Evolutionary conservation across 2,888 invertebrate species (phyloP).

Genomic region (Oligia fasciuncula): DNA sequence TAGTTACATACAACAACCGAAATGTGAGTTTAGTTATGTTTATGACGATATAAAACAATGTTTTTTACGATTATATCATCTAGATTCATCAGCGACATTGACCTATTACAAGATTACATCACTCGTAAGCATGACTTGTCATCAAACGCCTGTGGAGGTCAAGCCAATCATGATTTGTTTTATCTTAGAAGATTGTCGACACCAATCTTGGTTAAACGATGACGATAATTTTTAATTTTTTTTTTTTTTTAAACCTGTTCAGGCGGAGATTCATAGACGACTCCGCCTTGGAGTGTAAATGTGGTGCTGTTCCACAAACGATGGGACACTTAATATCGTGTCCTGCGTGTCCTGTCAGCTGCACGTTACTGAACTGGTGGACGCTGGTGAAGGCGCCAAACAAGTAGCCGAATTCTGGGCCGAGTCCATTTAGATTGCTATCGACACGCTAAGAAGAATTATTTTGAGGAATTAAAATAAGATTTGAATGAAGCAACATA

Average conservation of each 20-base stretch:
- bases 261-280: too few species aligned
- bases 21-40: neutral
- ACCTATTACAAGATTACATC: slow-evolving; percentile 53
- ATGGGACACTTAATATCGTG: too few species aligned
- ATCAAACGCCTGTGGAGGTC: slow-evolving; percentile 38
- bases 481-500: neutral
- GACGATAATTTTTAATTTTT: neutral
- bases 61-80: slow-evolving; percentile 12
- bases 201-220: slow-evolving; percentile 3
- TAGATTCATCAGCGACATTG: slow-evolving; percentile 42
- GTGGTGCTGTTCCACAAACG: too few species aligned
- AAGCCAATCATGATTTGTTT: slow-evolving; percentile 32
- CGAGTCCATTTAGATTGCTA: too few species aligned
- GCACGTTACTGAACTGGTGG: too few species aligned
- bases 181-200: slow-evolving; percentile 32
- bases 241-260: too few species aligned
- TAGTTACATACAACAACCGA: neutral
- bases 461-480: neutral
- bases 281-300: too few species aligned
- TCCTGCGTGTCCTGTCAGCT: too few species aligned
- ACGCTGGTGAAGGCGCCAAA: too few species aligned
- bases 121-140: slow-evolving; percentile 35
- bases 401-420: too few species aligned
- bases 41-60: neutral
- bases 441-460: too few species aligned